Evolutionary conservation across 1,140 invertebrate species (phyloP).

Genomic region (Mercenaria mercenaria): DNA sequence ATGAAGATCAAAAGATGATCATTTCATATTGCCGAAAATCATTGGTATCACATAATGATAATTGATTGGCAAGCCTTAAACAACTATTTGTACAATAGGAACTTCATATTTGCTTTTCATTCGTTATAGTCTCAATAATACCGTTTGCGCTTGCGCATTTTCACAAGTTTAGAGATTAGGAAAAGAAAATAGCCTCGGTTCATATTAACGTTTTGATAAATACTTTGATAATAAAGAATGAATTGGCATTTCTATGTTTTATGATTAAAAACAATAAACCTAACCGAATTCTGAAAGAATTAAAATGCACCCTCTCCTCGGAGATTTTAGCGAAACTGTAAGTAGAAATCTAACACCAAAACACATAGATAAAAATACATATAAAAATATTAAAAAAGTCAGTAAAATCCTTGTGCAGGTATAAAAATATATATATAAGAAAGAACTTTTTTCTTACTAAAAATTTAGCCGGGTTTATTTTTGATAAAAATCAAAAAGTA

Average conservation of each 20-base stretch:
- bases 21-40: background rate
- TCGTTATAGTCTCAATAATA: background rate
- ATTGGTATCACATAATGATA: background rate
- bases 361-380: too few species aligned
- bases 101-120: constrained; percentile 4
- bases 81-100: constrained; percentile 42
- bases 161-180: background rate
- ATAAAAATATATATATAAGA: too few species aligned
- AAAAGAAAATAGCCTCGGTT: constrained; percentile 33
- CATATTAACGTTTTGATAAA: background rate
- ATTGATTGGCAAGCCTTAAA: constrained; percentile 41
- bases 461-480: too few species aligned
- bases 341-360: too few species aligned
- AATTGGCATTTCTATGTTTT: background rate
- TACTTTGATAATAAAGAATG: background rate
- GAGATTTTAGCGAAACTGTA: too few species aligned
- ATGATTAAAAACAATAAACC: background rate
- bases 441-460: too few species aligned
- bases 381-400: too few species aligned
- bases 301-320: background rate
- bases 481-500: too few species aligned
- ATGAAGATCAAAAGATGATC: background rate
- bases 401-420: too few species aligned
- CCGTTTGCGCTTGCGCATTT: constrained; percentile 2
- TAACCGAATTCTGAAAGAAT: background rate